Evolutionary conservation across 2,797 vertebrate species (phyloP).

Genomic region (Bradypus variegatus): DNA sequence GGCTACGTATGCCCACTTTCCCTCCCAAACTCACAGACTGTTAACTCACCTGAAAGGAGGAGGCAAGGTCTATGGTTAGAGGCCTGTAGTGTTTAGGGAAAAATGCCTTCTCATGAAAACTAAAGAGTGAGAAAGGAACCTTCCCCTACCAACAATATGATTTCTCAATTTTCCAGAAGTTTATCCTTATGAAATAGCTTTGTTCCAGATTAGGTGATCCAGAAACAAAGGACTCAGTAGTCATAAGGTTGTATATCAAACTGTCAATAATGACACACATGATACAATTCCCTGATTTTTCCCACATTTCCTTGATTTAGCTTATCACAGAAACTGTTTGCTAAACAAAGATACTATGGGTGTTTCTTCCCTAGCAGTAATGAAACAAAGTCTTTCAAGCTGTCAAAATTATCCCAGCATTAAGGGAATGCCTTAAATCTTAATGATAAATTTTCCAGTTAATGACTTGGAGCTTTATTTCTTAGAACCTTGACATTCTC

Average conservation of each 20-base stretch:
- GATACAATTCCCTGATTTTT: background rate
- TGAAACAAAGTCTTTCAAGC: background rate
- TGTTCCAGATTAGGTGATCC: background rate
- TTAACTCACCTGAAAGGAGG: no score
- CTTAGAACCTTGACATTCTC: background rate
- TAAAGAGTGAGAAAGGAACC: background rate
- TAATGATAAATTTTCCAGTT: background rate
- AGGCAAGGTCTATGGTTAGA: background rate
- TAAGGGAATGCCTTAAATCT: background rate
- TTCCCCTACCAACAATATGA: background rate
- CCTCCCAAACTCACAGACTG: no score
- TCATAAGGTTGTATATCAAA: background rate
- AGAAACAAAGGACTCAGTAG: background rate
- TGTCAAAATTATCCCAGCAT: background rate
- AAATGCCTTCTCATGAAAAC: background rate
- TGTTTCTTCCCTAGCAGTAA: no score
- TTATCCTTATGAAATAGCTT: background rate
- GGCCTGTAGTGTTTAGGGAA: background rate
- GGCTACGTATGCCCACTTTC: no score
- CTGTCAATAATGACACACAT: background rate
- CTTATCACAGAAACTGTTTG: background rate
- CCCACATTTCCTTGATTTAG: background rate
- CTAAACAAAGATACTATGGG: background rate
- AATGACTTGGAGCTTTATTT: background rate
- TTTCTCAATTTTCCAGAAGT: background rate